A percentile compares a stretch with the other conserved stretches of the same genome.
These are phyloP conservation scores for Pseudomyrmex pallidus DNA, from an alignment of 1,140 invertebrate genomes.

Conservation along the genomic window DNA sequence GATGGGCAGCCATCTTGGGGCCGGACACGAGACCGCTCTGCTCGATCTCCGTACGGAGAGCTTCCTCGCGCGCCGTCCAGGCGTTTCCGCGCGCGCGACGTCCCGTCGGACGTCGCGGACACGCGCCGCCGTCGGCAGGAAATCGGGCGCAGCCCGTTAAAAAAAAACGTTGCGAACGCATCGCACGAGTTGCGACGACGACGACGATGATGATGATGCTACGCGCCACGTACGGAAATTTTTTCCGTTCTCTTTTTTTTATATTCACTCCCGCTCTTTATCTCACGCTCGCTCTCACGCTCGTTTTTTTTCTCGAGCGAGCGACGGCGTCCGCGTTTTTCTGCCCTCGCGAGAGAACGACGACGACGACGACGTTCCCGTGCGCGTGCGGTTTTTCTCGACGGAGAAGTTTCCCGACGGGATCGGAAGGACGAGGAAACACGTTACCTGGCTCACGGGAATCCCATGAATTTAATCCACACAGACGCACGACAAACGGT, in stretches of 20 bases:
- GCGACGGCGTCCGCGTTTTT: slow-evolving; percentile 15
- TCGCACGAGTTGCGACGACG: no score
- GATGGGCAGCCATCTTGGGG: slow-evolving; percentile 82
- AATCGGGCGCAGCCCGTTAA: no score
- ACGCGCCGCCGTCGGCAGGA: no score
- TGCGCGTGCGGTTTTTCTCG: slow-evolving; percentile 54
- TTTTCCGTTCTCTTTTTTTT: no score
- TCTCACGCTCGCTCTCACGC: no score
- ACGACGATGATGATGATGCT: no score
- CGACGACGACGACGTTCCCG: slow-evolving; percentile 38
- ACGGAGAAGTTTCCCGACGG: slow-evolving; percentile 39
- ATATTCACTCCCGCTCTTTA: no score
- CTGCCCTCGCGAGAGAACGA: background rate
- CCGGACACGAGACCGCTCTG: slow-evolving; percentile 56
- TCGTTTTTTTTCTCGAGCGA: background rate
- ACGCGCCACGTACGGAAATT: no score
- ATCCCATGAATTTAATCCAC: slow-evolving; percentile 67
- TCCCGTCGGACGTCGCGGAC: no score
- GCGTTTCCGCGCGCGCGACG: background rate
- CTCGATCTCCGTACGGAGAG: slow-evolving; percentile 34
- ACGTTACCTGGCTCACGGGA: slow-evolving; percentile 67
- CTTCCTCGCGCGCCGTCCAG: slow-evolving; percentile 44
- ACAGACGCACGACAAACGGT: slow-evolving; percentile 16
- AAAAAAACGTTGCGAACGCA: no score
- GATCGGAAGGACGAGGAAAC: background rate